phyloP scores from a whole-genome alignment of 2,888 invertebrate species.

The Agrochola lota region DNA sequence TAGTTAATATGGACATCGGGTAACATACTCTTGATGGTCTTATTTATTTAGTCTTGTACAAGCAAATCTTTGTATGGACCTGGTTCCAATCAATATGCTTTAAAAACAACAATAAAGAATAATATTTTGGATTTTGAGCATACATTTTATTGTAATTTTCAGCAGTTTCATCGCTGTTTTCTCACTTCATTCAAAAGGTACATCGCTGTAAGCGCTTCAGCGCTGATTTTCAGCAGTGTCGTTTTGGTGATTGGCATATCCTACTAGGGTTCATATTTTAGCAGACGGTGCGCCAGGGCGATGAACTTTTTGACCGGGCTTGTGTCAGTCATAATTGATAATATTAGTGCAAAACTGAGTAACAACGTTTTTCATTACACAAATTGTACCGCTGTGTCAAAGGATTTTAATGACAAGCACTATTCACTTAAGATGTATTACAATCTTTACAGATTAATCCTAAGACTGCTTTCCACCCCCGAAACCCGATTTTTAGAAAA shows the following conservation, averaged over 20 bases:
- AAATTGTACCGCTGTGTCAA: not conserved
- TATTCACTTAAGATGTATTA: no score
- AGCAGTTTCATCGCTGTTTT: not conserved
- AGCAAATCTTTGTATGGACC: not conserved
- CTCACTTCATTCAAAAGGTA: not conserved
- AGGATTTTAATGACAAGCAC: not conserved
- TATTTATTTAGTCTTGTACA: not conserved
- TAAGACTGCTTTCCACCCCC: not conserved
- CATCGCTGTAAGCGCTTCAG: not conserved
- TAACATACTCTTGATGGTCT: not conserved
- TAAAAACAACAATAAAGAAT: not conserved
- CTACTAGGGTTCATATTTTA: slow-evolving; percentile 27
- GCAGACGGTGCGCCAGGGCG: not conserved
- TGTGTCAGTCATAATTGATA: not conserved
- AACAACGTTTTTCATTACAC: not conserved
- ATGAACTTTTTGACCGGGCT: slow-evolving; percentile 9
- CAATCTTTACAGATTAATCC: not conserved
- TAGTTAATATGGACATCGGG: not conserved
- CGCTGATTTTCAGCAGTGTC: not conserved
- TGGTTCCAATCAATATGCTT: not conserved
- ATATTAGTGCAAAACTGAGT: not conserved
- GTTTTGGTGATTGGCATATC: slow-evolving; percentile 43
- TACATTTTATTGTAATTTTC: not conserved
- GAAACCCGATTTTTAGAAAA: not conserved
- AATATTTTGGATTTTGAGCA: no score